Base-by-base conservation (phyloP, 2,113 vertebrate genomes). In the Ammospiza caudacuta region DNA sequence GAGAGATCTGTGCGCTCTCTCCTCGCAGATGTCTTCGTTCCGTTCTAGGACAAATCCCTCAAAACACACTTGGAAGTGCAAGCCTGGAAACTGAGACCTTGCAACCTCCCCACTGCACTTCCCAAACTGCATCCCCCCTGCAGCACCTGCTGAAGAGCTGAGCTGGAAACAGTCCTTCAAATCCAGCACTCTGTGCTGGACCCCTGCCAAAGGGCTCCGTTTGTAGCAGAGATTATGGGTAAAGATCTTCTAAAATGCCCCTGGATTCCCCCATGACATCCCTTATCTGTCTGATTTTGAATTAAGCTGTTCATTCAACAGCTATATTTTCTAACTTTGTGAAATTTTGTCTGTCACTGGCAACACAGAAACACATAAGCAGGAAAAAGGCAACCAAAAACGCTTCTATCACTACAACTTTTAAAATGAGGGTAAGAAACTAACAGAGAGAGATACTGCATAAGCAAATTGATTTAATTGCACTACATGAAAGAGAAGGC, bases 381-480 rank as follows among this genome's bases (percentile, higher is more conserved):
- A 66, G 22, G 29, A 24, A 46, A 74, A 82, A 21, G 2, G 7
- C 7, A 33, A n/a, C 11, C 33, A 61, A 35, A 37, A 57, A 4
- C 9, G 9, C 23, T 92, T 10, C 19, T 66, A 35, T 55, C 25
- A 33, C 43, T 83, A 33, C 12, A 33, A n/a, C 35, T 92, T 76
- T 76, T 27, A 29, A 67, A 93, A 89, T 5, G 2, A 83, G 43
- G 8, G 27, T 76, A 64, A 85, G 83, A 51, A 61, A 33, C 15
- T 67, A 67, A 47, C 51, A 54, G 33, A 62, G 52, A 51, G 66
- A 64, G 46, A n/a, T 64, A 25, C 37, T 29, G 33, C n/a, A 76
- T 13, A 39, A 75, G 91, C 67, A 88, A 67, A 96, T 54, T n/a
- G 0, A 74, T 69, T 70, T 81, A 94, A 96, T 82, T 93, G 79